Conservation (phyloP, 2,888 invertebrate genomes). For the Caenorhabditis uteleia region DNA sequence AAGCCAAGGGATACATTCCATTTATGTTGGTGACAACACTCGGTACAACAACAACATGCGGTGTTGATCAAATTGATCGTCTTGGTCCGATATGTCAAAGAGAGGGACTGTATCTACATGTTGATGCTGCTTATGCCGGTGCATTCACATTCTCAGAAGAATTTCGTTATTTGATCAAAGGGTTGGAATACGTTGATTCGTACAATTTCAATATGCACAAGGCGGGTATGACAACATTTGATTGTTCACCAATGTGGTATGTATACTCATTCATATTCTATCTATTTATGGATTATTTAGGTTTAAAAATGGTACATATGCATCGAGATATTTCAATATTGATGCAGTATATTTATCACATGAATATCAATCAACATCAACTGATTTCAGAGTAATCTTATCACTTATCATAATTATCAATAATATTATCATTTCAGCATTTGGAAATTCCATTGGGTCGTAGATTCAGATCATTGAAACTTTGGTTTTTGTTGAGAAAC, state of each 20-base stretch:
- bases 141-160: slow-evolving; percentile 82
- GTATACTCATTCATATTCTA: too few relatives aligned
- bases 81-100: slow-evolving; percentile 77
- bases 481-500: slow-evolving; percentile 93
- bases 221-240: slow-evolving; percentile 98
- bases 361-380: slow-evolving; percentile 85
- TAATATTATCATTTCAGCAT: slow-evolving; percentile 47
- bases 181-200: slow-evolving; percentile 87
- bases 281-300: too few relatives aligned
- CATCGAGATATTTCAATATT: slow-evolving; percentile 95
- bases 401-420: background rate
- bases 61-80: slow-evolving; percentile 86
- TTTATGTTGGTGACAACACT: slow-evolving; percentile 65
- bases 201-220: slow-evolving; percentile 98
- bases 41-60: slow-evolving; percentile 94
- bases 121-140: slow-evolving; percentile 95
- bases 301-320: slow-evolving; percentile 82
- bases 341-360: slow-evolving; percentile 95
- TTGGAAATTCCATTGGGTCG: slow-evolving; percentile 81
- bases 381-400: slow-evolving; percentile 49
- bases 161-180: slow-evolving; percentile 85
- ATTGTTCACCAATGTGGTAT: slow-evolving; percentile 95
- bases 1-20: slow-evolving; percentile 58
- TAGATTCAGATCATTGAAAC: slow-evolving; percentile 89
- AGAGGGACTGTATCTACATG: slow-evolving; percentile 90